phyloP scores from a whole-genome alignment of 1,140 invertebrate species.

The Elysia chlorotica region DNA sequence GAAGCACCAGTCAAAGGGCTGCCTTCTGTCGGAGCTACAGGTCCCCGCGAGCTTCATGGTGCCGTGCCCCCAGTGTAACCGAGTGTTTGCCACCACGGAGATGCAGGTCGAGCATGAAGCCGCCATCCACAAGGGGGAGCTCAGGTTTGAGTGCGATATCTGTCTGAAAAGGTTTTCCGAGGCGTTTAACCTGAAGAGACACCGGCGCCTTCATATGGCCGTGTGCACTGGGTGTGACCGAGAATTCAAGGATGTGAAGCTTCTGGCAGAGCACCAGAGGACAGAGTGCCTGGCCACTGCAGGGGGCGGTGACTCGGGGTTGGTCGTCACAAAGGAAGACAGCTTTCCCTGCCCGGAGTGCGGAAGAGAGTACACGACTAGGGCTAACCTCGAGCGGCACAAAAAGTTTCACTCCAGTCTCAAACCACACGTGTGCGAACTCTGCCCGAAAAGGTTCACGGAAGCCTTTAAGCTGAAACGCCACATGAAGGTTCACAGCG shows the following conservation, averaged over 20 bases:
- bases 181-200: conserved; percentile 17
- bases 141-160: conserved; percentile 20
- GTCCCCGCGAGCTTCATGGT: background rate
- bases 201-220: conserved; percentile 15
- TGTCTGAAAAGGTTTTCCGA: conserved; percentile 15
- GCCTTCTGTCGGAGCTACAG: background rate
- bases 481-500: conserved; percentile 10
- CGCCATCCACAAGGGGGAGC: conserved; percentile 9
- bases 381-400: conserved; percentile 18
- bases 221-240: conserved; percentile 9
- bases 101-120: conserved; percentile 8
- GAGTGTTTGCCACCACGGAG: conserved; percentile 3
- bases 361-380: conserved; percentile 9
- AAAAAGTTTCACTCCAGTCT: conserved; percentile 14
- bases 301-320: background rate
- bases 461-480: conserved; percentile 15
- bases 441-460: conserved; percentile 15
- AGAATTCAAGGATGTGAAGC: conserved; percentile 8
- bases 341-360: conserved; percentile 10
- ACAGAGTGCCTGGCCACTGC: conserved; percentile 1
- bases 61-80: conserved; percentile 10
- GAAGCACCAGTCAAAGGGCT: conserved; percentile 11
- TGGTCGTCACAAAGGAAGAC: background rate
- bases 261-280: background rate
- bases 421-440: conserved; percentile 17